Percentiles rank a stretch among this genome's conserved stretches.
phyloP scores from a whole-genome alignment of 1,140 invertebrate species.

The Dendroctonus valens region DNA sequence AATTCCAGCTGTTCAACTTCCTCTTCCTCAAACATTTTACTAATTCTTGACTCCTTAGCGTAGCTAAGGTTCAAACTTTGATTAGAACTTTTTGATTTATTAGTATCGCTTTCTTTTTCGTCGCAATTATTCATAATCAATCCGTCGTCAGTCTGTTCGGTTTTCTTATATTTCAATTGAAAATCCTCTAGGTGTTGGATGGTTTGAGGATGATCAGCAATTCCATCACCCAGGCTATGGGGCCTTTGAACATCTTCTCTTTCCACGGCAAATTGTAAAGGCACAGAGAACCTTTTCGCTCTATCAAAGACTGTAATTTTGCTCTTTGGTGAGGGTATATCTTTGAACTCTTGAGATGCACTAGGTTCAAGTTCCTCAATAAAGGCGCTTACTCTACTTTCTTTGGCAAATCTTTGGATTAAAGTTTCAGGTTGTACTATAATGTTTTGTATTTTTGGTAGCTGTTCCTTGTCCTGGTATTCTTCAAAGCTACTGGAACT shows the following conservation, averaged over 20 bases:
- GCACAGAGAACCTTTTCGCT: slow-evolving; percentile 14
- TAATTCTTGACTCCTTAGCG: slow-evolving; percentile 25
- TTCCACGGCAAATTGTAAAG: neutral
- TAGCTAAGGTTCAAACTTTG: slow-evolving; percentile 20
- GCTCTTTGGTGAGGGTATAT: slow-evolving; percentile 22
- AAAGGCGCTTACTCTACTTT: slow-evolving; percentile 15
- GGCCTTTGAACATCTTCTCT: neutral
- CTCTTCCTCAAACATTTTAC: slow-evolving; percentile 17
- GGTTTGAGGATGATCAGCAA: neutral
- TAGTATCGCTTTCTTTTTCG: too few species aligned
- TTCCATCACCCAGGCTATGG: neutral
- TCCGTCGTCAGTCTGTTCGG: too few species aligned
- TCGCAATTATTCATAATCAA: too few species aligned
- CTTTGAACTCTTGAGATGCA: slow-evolving; percentile 17
- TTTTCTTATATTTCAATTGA: too few species aligned
- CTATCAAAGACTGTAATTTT: neutral
- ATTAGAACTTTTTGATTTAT: too few species aligned
- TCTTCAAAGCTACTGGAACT: slow-evolving; percentile 29
- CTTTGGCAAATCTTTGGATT: slow-evolving; percentile 23
- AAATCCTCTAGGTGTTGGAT: too few species aligned
- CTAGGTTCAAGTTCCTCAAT: slow-evolving; percentile 22
- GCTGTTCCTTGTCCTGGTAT: slow-evolving; percentile 1
- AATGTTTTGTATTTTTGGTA: neutral
- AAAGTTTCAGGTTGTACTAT: slow-evolving; percentile 5
- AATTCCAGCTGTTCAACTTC: slow-evolving; percentile 14